phyloP scores from a whole-genome alignment of 2,888 invertebrate genomes.

The Catocala fraxini region DNA sequence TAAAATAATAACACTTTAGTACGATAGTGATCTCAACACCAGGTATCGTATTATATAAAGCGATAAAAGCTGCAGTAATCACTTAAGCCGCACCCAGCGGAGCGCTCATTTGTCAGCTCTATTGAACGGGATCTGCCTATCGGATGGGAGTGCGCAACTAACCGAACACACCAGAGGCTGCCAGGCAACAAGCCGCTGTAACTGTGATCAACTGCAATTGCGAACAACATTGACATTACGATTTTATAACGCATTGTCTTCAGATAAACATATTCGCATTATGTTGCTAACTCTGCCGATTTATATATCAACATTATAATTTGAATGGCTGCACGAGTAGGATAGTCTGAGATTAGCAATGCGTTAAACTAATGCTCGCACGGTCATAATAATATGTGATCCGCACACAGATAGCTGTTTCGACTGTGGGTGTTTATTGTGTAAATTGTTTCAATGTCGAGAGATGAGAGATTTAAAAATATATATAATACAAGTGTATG shows the following conservation, averaged over 20 bases:
- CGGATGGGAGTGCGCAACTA: slow-evolving; percentile 56
- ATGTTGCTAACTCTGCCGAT: background rate
- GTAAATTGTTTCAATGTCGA: no score
- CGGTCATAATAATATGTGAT: no score
- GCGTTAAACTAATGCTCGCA: no score
- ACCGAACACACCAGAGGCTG: slow-evolving; percentile 29
- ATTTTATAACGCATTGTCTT: slow-evolving; percentile 23
- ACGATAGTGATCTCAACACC: slow-evolving; percentile 29
- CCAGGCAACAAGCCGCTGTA: background rate
- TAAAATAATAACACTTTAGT: slow-evolving; percentile 12
- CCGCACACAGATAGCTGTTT: no score
- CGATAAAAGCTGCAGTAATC: slow-evolving; percentile 82
- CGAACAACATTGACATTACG: slow-evolving; percentile 19
- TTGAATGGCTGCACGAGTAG: no score
- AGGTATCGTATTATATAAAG: slow-evolving; percentile 48
- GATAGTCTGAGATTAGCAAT: no score
- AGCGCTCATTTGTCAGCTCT: slow-evolving; percentile 74
- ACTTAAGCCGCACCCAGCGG: slow-evolving; percentile 80
- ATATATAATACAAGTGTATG: no score
- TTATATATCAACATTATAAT: background rate
- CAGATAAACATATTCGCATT: slow-evolving; percentile 3
- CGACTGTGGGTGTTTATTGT: no score
- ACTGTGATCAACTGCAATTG: background rate
- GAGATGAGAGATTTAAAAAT: no score
- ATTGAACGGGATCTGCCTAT: slow-evolving; percentile 64